These are phyloP conservation scores for Lycaena phlaeas DNA, from an alignment of 2,888 invertebrate genomes.

Conservation along the genomic window DNA sequence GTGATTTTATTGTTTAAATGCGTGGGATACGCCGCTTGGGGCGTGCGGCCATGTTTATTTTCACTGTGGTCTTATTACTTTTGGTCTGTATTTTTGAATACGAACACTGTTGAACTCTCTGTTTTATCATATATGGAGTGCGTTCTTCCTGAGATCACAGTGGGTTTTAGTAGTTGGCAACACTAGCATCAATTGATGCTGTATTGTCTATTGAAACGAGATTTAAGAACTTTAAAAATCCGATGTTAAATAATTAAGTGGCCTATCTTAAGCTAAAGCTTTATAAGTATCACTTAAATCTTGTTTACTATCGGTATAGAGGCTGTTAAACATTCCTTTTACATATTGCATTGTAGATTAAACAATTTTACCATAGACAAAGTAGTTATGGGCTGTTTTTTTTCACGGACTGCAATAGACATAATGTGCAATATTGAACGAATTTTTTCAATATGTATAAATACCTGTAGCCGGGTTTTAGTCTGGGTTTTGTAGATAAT, in stretches of 20 bases:
- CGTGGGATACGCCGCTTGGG: conserved; percentile 42
- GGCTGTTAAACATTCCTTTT: conserved; percentile 52
- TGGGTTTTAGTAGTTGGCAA: conserved; percentile 5
- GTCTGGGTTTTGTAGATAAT: conserved; percentile 35
- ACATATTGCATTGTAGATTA: conserved; percentile 34
- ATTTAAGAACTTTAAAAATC: conserved; percentile 6
- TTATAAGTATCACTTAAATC: conserved; percentile 14
- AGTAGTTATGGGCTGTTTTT: conserved; percentile 59
- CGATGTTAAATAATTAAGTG: conserved; percentile 6
- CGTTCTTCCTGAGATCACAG: not conserved
- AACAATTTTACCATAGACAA: conserved; percentile 44
- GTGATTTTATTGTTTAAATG: conserved; percentile 39
- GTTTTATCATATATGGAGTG: not conserved
- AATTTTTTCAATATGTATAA: conserved; percentile 31
- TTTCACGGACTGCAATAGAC: conserved; percentile 33
- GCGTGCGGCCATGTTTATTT: conserved; percentile 56
- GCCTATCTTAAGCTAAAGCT: conserved; percentile 5
- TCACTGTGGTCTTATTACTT: conserved; percentile 9
- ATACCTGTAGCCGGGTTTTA: conserved; percentile 41
- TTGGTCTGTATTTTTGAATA: not conserved
- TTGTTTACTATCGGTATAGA: conserved; percentile 20
- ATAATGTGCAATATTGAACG: conserved; percentile 40
- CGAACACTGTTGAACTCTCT: conserved; percentile 8
- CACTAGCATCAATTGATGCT: conserved; percentile 15
- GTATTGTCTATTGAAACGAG: conserved; percentile 17